Conservation (phyloP, 2,888 invertebrate species). For the Rhynchonema sp. region DNA sequence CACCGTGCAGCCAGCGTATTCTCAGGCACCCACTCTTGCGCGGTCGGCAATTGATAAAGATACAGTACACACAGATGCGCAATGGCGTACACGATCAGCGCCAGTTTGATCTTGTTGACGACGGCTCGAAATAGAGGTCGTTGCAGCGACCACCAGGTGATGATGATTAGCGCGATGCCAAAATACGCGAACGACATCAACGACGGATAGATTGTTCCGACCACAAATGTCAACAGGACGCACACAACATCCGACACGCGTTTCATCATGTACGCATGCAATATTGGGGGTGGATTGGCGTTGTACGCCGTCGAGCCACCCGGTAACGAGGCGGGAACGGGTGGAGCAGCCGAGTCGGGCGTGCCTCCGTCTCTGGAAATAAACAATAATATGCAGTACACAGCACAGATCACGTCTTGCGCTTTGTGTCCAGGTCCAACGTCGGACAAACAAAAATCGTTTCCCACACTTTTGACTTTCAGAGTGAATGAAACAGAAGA, state of each 20-base stretch:
- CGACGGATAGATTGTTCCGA: conserved; percentile 14
- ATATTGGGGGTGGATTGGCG: no score
- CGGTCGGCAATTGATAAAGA: conserved; percentile 19
- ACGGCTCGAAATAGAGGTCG: conserved; percentile 13
- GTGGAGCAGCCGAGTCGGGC: no score
- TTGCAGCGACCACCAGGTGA: conserved; percentile 23
- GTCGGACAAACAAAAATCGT: no score
- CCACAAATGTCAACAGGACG: neutral
- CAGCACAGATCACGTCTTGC: no score
- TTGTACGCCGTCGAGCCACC: no score
- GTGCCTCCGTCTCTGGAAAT: no score
- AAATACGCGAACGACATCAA: conserved; percentile 19
- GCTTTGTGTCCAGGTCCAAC: no score
- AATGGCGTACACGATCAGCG: conserved; percentile 11
- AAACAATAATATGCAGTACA: no score
- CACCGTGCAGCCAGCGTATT: conserved; percentile 13
- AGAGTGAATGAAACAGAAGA: no score
- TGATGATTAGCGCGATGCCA: conserved; percentile 15
- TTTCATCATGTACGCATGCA: neutral
- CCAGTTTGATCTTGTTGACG: conserved; percentile 9
- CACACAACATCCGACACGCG: neutral
- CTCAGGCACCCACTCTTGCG: conserved; percentile 13
- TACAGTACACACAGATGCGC: conserved; percentile 19
- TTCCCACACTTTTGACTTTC: no score
- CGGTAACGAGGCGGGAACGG: no score